A percentile compares a stretch with the other conserved stretches of the same genome.
phyloP scores from a whole-genome alignment of 2,113 vertebrate genomes.

The Gnathonemus longibarbis region DNA sequence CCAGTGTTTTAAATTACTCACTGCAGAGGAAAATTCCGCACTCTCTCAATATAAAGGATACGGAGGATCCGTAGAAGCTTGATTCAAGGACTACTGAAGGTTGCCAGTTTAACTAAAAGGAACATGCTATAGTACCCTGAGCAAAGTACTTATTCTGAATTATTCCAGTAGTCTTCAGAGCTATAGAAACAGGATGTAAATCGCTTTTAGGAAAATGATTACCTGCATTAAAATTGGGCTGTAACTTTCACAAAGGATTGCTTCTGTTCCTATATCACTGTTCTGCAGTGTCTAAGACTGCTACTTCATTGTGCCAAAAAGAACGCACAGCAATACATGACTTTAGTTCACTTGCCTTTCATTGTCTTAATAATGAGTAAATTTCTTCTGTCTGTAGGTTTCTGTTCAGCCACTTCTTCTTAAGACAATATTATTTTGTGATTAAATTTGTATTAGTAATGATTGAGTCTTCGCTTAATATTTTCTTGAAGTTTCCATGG shows the following conservation, averaged over 20 bases:
- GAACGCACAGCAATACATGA: neutral
- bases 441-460: neutral
- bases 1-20: neutral
- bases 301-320: neutral
- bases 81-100: neutral
- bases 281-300: neutral
- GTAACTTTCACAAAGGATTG: neutral
- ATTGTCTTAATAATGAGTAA: neutral
- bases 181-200: slow-evolving; percentile 2
- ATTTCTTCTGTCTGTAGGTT: neutral
- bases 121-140: neutral
- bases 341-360: neutral
- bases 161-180: neutral
- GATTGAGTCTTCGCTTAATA: neutral
- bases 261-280: neutral
- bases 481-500: neutral
- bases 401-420: neutral
- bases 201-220: neutral
- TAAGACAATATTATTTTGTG: neutral
- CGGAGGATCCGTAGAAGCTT: neutral
- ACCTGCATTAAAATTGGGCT: neutral
- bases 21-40: neutral
- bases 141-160: neutral
- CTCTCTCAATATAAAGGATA: neutral
- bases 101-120: neutral